Percentiles rank a stretch among this genome's conserved stretches.
These are phyloP conservation scores for Temnothorax nylanderi DNA, from an alignment of 1,140 invertebrate species.

Conservation along the genomic window DNA sequence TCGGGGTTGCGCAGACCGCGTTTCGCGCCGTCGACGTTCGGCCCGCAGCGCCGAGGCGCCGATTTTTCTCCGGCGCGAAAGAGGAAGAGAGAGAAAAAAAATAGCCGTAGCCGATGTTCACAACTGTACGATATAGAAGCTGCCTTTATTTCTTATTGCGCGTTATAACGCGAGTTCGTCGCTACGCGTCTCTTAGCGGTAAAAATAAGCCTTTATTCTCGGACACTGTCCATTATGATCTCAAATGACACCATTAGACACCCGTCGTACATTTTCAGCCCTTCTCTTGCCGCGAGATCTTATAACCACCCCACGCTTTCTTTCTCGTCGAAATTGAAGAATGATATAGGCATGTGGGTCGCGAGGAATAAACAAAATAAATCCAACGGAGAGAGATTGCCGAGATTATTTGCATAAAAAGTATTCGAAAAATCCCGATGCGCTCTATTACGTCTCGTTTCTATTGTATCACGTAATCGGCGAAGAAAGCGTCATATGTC, in stretches of 20 bases:
- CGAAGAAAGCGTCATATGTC: background rate
- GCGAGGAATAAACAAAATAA: background rate
- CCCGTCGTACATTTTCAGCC: slow-evolving; percentile 38
- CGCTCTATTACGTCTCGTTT: background rate
- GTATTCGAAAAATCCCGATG: background rate
- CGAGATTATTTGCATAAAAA: background rate
- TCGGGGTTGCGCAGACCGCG: background rate
- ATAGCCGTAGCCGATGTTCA: background rate
- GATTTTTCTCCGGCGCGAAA: background rate
- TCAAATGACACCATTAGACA: slow-evolving; percentile 76
- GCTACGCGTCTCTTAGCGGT: slow-evolving; percentile 39
- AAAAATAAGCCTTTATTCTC: slow-evolving; percentile 74
- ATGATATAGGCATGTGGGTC: background rate
- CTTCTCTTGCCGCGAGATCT: background rate
- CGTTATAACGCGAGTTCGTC: background rate
- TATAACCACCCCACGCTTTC: slow-evolving; percentile 6
- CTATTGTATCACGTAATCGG: background rate
- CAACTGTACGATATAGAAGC: background rate
- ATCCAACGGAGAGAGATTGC: background rate
- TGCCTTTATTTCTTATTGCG: slow-evolving; percentile 41
- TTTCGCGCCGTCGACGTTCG: background rate
- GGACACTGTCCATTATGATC: slow-evolving; percentile 75
- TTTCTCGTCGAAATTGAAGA: background rate
- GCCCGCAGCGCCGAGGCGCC: too few species aligned
- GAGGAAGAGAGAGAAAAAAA: background rate